phyloP scores from a whole-genome alignment of 2,888 invertebrate species.

The Odontocerum albicorne region DNA sequence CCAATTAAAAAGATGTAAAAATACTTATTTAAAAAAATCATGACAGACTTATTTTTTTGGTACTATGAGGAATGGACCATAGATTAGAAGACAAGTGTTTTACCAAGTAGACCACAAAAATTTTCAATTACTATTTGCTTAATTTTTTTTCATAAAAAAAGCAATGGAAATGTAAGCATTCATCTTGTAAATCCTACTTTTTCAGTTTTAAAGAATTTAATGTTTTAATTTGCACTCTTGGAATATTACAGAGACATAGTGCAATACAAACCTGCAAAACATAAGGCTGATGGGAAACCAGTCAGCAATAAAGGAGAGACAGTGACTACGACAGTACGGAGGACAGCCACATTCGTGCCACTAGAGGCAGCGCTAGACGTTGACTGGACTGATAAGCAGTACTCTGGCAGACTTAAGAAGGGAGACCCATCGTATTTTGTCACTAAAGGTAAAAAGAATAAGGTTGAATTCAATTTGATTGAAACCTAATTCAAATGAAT shows the following conservation, averaged over 20 bases:
- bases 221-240: too few relatives aligned
- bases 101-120: too few relatives aligned
- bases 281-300: conserved; percentile 50
- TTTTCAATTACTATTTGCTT: too few relatives aligned
- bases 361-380: conserved; percentile 68
- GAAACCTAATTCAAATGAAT: too few relatives aligned
- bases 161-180: neutral
- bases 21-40: too few relatives aligned
- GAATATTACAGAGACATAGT: conserved; percentile 57
- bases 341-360: conserved; percentile 65
- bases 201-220: too few relatives aligned
- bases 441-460: conserved; percentile 69
- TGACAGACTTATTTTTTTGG: too few relatives aligned
- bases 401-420: conserved; percentile 64
- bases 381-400: conserved; percentile 62
- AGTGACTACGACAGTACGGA: conserved; percentile 64
- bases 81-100: too few relatives aligned
- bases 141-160: conserved; percentile 3
- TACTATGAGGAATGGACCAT: too few relatives aligned
- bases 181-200: too few relatives aligned
- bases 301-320: conserved; percentile 62
- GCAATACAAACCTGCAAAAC: conserved; percentile 47
- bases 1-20: too few relatives aligned
- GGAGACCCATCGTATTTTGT: conserved; percentile 75
- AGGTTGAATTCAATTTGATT: too few relatives aligned